Evolutionary conservation across 2,113 vertebrate genomes (phyloP).

Genomic region (Passer domesticus): DNA sequence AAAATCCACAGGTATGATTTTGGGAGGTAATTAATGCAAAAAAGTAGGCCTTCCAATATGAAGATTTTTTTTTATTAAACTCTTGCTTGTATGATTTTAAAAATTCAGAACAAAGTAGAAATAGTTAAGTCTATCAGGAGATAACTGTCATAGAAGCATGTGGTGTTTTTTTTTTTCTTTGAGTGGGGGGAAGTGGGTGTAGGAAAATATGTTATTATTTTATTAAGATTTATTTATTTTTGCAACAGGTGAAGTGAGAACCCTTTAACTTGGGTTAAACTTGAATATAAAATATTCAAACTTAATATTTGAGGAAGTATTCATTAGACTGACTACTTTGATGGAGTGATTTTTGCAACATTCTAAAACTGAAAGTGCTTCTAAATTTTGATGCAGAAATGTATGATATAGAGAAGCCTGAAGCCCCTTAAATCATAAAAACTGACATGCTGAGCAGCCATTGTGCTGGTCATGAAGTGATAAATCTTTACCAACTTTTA

Average conservation of each 20-base stretch:
- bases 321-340: not conserved
- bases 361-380: not conserved
- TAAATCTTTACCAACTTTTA: not conserved
- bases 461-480: not conserved
- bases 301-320: not conserved
- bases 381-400: not conserved
- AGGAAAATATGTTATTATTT: not conserved
- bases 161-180: not conserved
- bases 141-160: not conserved
- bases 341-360: not conserved
- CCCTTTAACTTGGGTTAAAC: not conserved
- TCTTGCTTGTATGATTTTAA: not conserved
- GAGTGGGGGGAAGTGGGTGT: fast-evolving
- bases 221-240: not conserved
- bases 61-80: not conserved
- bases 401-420: not conserved
- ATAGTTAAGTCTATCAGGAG: not conserved
- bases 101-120: not conserved
- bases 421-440: not conserved
- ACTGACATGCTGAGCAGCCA: not conserved
- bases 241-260: not conserved
- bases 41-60: not conserved
- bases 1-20: not conserved
- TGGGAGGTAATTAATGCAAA: not conserved
- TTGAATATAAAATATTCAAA: too few species aligned